Conservation (phyloP, 2,888 invertebrate species). For the Lepidonotus clava region DNA sequence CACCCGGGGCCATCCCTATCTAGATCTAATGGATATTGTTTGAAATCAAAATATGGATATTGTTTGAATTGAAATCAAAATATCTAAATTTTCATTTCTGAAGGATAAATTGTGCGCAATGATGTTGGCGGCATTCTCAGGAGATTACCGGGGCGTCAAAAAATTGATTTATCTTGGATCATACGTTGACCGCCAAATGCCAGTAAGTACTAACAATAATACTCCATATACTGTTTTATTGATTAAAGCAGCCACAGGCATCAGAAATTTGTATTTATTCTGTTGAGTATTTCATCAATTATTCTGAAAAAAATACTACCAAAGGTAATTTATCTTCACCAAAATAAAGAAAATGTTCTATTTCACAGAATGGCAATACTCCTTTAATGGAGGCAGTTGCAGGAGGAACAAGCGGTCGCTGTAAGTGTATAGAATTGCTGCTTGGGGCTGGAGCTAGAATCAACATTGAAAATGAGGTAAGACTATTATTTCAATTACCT, state of each 20-base stretch:
- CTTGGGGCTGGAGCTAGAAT: slow-evolving; percentile 14
- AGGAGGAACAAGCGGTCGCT: not conserved
- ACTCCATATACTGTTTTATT: no score
- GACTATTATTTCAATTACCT: not conserved
- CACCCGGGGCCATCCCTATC: no score
- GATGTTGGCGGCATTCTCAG: slow-evolving; percentile 68
- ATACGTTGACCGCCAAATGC: slow-evolving; percentile 2
- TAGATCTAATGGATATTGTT: no score
- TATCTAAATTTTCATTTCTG: slow-evolving; percentile 38
- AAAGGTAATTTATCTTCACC: no score
- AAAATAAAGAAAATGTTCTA: no score
- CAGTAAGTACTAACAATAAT: not conserved
- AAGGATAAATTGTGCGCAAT: slow-evolving; percentile 71
- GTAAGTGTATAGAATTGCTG: not conserved
- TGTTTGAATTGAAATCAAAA: no score
- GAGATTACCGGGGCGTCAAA: slow-evolving; percentile 70
- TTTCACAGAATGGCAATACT: slow-evolving; percentile 34
- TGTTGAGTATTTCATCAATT: no score
- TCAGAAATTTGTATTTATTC: no score
- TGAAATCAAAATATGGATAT: no score
- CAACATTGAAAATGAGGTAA: not conserved
- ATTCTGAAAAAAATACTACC: no score
- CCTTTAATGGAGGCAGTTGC: slow-evolving; percentile 6
- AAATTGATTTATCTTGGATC: slow-evolving; percentile 51
- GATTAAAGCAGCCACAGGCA: no score